Base-by-base conservation (phyloP, 2,113 vertebrate genomes). In the Erythrocebus patas region DNA sequence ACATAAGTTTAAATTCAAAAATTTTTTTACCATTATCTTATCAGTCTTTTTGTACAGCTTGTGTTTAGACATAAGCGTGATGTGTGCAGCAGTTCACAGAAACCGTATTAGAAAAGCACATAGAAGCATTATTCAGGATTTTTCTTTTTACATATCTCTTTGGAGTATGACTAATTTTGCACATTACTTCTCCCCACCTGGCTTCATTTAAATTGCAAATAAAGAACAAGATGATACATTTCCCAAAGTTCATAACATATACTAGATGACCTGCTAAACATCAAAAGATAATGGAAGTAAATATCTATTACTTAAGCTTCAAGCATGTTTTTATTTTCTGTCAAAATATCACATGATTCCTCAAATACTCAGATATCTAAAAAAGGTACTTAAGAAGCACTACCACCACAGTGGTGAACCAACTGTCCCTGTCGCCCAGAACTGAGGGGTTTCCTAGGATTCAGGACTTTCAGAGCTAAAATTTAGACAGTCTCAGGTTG, bases 151-250 rank as follows among this genome's bases (percentile, higher is more conserved):
- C 55, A 30, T 32, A 40, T 86, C 84, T 97, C 50, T 78, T 20
- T 81, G 75, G 52, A 73, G 84, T 22, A 89, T 72, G 40, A 57
- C 14, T 97, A 12, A 70, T 70, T 27, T 78, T 94, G n/a, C 20
- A 96, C 23, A 93, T 32, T 10, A 50, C 16, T 94, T n/a, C 92
- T 96, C 48, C 76, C 80, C 64, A 68, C 61, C 61, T 81, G 55
- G 18, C 92, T 91, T 97, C 57, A 95, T 97, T 97, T 89, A 76
- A 92, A 92, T 97, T 97, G 48, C 52, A 97, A 75, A 83, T 7
- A 70, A 87, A 96, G 91, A 95, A 55, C 70, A 92, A 76, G 73
- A 8, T 90, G 75, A 84, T 8, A 23, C 89, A n/a, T 92, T 98
- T 86, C 45, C 30, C 55, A 17, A 40, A 59, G 80, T 59, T 45